Base-by-base conservation (phyloP, 2,113 vertebrate species). In the Vanacampus margaritifer region DNA sequence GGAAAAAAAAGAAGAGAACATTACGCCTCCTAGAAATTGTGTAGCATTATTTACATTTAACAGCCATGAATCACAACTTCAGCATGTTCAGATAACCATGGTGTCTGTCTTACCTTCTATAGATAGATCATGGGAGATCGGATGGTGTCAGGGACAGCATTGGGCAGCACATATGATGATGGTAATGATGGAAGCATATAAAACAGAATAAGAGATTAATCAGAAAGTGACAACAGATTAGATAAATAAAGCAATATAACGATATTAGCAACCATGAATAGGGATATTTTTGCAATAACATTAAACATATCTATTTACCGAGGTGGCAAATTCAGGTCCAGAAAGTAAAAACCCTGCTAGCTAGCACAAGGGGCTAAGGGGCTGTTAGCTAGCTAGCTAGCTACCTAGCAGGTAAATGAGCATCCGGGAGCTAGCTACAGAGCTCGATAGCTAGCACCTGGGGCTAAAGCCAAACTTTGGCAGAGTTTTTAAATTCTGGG, bases 81-180 rank as follows among this genome's bases (percentile, higher is more conserved):
- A 28, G 6, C 12, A 43, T 43, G 17, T 72, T 72, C 36, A 69
- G 37, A n/a, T 45, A 19, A 10, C 26, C 28, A 53, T 19, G 43
- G 6, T 32, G 12, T 51, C 3, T 24, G 12, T 53, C 54, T 88
- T 86, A 91, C 89, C 91, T 82, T 70, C 91, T 91, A 71, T 32
- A 48, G 41, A 68, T 64, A 58, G 64, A 71, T 78, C 60, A 57
- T 21, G 71, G 69, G 21, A 23, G 74, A 53, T 82, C 26, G 76
- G 69, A 50, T 50, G 7, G 46, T n/a, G 21, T n/a, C n/a, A n/a
- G n/a, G n/a, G n/a, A n/a, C n/a, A 73, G 67, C 87, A 81, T 69
- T 81, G 64, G 69, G 64, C 53, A 69, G 68, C 23, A 67, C 1
- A 16, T 12, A 39, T n/a, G 41, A 66, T 71, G 70, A 78, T 58